Evolutionary conservation across 2,113 vertebrate species (phyloP).

Genomic region (Odontesthes bonariensis): DNA sequence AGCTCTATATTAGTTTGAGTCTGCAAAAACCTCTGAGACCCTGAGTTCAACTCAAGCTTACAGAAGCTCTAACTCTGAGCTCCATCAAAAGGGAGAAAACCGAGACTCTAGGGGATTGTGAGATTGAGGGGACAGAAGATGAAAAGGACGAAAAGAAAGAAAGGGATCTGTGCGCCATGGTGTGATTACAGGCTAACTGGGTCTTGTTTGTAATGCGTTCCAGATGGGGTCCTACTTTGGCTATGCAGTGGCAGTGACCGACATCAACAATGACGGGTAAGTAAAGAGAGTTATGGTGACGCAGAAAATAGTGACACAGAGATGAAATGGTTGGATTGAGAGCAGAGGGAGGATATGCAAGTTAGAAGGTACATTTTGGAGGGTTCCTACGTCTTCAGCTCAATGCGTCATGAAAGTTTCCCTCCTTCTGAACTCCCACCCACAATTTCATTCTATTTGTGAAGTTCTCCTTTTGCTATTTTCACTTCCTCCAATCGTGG

Average conservation of each 20-base stretch:
- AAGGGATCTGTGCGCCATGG: constrained; percentile 39
- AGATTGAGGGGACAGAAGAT: constrained; percentile 48
- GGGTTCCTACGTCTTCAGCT: background rate
- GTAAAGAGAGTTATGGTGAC: constrained; percentile 50
- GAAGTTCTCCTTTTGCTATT: background rate
- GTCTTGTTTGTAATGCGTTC: constrained; percentile 69
- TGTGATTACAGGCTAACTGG: constrained; percentile 67
- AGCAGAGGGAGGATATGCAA: background rate
- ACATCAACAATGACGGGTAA: constrained; percentile 92
- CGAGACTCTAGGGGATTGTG: constrained; percentile 47
- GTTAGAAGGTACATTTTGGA: background rate
- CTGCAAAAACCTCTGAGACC: background rate
- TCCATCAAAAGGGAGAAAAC: constrained; percentile 52
- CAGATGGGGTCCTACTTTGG: constrained; percentile 96
- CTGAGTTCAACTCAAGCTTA: constrained; percentile 28
- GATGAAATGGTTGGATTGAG: background rate
- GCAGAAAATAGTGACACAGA: constrained; percentile 7
- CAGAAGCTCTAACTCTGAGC: constrained; percentile 48
- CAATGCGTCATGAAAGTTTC: constrained; percentile 23
- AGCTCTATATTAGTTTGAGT: constrained; percentile 36
- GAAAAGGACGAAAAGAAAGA: constrained; percentile 47
- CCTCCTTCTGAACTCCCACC: background rate
- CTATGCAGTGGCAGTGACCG: constrained; percentile 88
- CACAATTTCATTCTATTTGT: background rate
- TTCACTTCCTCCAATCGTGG: constrained; percentile 26